Percentiles rank a stretch among this genome's conserved stretches.
phyloP scores from a whole-genome alignment of 92 coral and sea anemone species.

The Ricordea florida region DNA sequence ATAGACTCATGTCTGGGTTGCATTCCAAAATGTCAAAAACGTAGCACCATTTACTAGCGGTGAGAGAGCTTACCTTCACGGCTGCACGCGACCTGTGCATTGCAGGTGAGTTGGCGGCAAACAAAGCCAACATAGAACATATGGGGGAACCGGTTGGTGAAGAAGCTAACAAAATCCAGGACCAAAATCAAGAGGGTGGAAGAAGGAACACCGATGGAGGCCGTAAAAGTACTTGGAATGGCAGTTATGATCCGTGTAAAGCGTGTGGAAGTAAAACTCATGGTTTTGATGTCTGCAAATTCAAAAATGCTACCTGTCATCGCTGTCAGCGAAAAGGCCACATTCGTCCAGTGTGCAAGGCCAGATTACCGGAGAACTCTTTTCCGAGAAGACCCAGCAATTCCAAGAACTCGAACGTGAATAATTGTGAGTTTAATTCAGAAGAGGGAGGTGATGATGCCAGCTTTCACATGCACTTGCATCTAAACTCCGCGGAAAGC shows the following conservation, averaged over 20 bases:
- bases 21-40: constrained; percentile 26
- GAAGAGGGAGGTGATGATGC: neutral
- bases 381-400: neutral
- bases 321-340: constrained; percentile 26
- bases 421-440: constrained; percentile 1
- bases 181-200: neutral
- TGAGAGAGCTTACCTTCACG: constrained; percentile 6
- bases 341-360: constrained; percentile 14
- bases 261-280: constrained; percentile 24
- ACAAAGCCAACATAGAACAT: neutral
- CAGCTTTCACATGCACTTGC: no score
- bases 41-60: neutral
- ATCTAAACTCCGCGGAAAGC: no score
- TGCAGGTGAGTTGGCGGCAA: constrained; percentile 6
- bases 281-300: constrained; percentile 8
- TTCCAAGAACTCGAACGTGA: neutral
- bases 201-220: neutral
- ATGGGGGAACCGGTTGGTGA: neutral
- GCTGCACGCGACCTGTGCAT: constrained; percentile 20
- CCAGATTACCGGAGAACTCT: constrained; percentile 1
- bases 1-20: constrained; percentile 27
- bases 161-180: constrained; percentile 10
- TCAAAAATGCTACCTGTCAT: constrained; percentile 11
- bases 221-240: neutral
- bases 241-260: no score